These are phyloP conservation scores for Gymnobelideus leadbeateri DNA, from an alignment of 2,113 vertebrate species.

Conservation along the genomic window DNA sequence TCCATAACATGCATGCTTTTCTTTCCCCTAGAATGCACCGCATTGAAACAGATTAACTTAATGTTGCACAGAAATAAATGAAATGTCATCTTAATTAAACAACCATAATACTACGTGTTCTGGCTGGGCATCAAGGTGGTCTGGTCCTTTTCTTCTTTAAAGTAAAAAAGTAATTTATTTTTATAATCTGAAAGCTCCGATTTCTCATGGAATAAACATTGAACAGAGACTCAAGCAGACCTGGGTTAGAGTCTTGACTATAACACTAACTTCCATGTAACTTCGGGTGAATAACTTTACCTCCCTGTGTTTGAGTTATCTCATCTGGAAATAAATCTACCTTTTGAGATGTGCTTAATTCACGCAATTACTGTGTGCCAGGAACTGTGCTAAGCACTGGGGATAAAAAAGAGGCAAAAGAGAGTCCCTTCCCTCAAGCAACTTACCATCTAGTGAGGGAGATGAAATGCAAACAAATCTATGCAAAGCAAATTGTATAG, in stretches of 20 bases:
- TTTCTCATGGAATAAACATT: background rate
- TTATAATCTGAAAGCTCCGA: background rate
- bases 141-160: conserved; percentile 59
- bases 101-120: conserved; percentile 33
- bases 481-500: background rate
- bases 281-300: background rate
- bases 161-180: conserved; percentile 61
- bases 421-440: background rate
- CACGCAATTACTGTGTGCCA: background rate
- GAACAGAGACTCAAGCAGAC: background rate
- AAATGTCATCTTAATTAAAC: conserved; percentile 67
- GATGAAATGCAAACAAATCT: background rate
- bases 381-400: background rate
- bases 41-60: conserved; percentile 66
- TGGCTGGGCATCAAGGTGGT: conserved; percentile 48
- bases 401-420: background rate
- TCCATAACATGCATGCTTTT: background rate
- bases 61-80: conserved; percentile 72
- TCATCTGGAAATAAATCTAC: background rate
- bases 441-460: background rate
- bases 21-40: conserved; percentile 48
- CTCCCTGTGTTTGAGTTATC: background rate
- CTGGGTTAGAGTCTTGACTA: background rate
- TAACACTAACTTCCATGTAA: background rate
- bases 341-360: background rate